Conservation (phyloP, 1,140 invertebrate species). For the Drosophila malerkotliana region DNA sequence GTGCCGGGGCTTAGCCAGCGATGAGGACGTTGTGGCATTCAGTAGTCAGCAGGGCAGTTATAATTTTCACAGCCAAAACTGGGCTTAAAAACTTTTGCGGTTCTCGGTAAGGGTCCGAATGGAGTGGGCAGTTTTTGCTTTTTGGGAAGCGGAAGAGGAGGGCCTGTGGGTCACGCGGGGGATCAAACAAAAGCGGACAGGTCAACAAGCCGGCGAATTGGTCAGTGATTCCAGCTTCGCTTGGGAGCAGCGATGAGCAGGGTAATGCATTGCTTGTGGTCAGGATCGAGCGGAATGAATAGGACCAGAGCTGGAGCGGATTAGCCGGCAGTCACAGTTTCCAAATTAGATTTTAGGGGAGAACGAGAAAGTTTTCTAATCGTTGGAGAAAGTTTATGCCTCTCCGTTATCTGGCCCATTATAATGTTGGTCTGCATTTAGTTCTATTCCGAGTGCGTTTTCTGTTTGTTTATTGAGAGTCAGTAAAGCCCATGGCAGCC, state of each 20-base stretch:
- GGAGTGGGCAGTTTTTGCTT: slow-evolving; percentile 10
- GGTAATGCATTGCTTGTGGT: slow-evolving; percentile 29
- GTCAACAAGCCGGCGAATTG: slow-evolving; percentile 64
- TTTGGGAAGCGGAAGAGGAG: not conserved
- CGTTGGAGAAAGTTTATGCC: slow-evolving; percentile 23
- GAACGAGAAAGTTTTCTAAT: slow-evolving; percentile 41
- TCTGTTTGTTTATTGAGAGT: not conserved
- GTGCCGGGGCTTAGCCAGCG: slow-evolving; percentile 40
- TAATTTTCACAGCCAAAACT: slow-evolving; percentile 74
- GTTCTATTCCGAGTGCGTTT: not conserved
- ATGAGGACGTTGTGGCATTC: slow-evolving; percentile 56
- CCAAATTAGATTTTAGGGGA: slow-evolving; percentile 30
- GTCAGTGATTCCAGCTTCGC: slow-evolving; percentile 29
- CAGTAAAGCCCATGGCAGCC: not conserved
- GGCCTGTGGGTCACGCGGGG: not conserved
- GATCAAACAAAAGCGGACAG: slow-evolving; percentile 57
- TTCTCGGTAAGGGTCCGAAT: slow-evolving; percentile 25
- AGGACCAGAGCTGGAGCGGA: slow-evolving; percentile 10
- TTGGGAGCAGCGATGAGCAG: slow-evolving; percentile 5
- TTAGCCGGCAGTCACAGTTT: slow-evolving; percentile 46
- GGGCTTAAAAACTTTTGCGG: slow-evolving; percentile 74
- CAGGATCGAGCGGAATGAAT: slow-evolving; percentile 17
- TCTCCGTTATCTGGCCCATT: slow-evolving; percentile 10
- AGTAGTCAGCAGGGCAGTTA: slow-evolving; percentile 53
- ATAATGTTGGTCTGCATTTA: slow-evolving; percentile 7